phyloP scores from a whole-genome alignment of 1,140 invertebrate genomes.

The Euura lappo region DNA sequence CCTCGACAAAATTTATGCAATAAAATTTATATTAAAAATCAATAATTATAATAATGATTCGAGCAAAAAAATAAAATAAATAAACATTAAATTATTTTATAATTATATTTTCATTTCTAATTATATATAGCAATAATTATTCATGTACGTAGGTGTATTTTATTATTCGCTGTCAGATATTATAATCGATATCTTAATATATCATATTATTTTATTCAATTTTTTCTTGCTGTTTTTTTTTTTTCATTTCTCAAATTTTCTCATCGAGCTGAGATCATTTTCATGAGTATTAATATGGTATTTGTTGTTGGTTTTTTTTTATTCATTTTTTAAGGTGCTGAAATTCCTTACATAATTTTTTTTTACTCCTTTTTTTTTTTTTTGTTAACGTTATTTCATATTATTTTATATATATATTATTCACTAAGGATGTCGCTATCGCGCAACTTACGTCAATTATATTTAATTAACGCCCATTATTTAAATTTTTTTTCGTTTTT shows the following conservation, averaged over 20 bases:
- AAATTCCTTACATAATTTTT: neutral
- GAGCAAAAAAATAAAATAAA: neutral
- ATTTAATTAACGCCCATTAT: too few relatives aligned
- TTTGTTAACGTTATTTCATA: neutral
- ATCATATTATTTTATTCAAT: neutral
- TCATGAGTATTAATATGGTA: too few relatives aligned
- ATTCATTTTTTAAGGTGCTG: too few relatives aligned
- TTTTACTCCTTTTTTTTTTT: neutral
- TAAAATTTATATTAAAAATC: neutral
- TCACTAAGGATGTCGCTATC: conserved; percentile 12
- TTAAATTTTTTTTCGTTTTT: conserved; percentile 25
- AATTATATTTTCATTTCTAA: conserved; percentile 13
- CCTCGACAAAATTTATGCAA: neutral
- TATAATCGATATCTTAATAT: conserved; percentile 7
- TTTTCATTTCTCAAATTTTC: too few relatives aligned
- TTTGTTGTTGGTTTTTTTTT: neutral
- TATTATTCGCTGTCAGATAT: conserved; percentile 15
- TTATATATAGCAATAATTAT: conserved; percentile 9
- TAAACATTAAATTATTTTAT: neutral
- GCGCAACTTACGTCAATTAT: too few relatives aligned
- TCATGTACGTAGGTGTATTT: conserved; percentile 11
- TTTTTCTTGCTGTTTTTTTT: too few relatives aligned
- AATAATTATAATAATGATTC: neutral
- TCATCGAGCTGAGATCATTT: too few relatives aligned
- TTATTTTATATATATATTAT: conserved; percentile 15